phyloP scores from a whole-genome alignment of 2,888 invertebrate genomes.

The Trachelus iudaicus region DNA sequence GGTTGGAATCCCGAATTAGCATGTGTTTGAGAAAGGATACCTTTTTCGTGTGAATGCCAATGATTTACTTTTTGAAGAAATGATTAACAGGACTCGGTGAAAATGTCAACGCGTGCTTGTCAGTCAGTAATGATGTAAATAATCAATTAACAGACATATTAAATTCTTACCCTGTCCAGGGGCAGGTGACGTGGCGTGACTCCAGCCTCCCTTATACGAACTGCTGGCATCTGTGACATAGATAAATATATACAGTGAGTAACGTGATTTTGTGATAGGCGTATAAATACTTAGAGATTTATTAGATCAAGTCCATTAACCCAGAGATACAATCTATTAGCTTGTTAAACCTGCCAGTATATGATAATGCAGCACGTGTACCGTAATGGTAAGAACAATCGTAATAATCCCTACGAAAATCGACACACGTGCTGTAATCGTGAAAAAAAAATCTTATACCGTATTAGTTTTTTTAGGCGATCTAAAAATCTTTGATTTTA shows the following conservation, averaged over 20 bases:
- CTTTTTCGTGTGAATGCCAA: background rate
- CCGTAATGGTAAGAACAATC: background rate
- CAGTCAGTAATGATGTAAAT: background rate
- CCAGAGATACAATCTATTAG: background rate
- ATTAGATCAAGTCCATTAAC: background rate
- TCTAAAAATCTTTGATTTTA: background rate
- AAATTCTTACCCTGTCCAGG: conserved; percentile 62
- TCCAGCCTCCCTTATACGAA: conserved; percentile 65
- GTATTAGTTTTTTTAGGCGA: background rate
- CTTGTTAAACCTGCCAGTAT: background rate
- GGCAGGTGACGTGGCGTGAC: conserved; percentile 63
- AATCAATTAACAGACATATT: background rate
- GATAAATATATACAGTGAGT: conserved; percentile 9
- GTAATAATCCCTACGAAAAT: background rate
- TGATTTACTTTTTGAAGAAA: background rate
- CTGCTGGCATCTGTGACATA: conserved; percentile 61
- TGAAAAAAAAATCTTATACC: background rate
- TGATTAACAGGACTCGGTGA: background rate
- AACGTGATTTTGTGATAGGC: background rate
- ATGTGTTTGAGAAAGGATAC: background rate
- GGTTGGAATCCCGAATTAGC: background rate
- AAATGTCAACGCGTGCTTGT: background rate
- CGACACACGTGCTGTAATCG: background rate
- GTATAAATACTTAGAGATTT: background rate
- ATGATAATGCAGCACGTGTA: background rate